These are phyloP conservation scores for Eretmodus cyanostictus DNA, from an alignment of 2,113 vertebrate genomes.

Conservation along the genomic window DNA sequence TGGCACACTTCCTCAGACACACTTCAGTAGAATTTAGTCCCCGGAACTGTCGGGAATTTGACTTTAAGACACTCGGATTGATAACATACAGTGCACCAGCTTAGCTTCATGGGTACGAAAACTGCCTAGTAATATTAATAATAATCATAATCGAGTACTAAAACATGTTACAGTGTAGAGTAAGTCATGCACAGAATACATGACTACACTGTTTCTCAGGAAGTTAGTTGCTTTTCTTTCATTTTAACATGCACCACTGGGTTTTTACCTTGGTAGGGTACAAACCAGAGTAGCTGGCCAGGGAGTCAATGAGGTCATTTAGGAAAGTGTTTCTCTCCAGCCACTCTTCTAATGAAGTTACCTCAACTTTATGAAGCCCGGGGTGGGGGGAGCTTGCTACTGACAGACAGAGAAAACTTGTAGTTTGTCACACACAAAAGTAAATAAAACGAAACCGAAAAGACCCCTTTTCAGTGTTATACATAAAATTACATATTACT, in stretches of 20 bases:
- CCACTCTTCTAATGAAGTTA: neutral
- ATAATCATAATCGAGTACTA: neutral
- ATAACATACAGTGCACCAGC: neutral
- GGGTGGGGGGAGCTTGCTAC: neutral
- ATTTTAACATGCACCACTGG: neutral
- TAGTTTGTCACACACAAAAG: neutral
- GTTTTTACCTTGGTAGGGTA: neutral
- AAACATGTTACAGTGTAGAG: neutral
- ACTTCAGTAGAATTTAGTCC: neutral
- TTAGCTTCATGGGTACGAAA: neutral
- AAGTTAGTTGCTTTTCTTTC: neutral
- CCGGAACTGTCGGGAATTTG: neutral
- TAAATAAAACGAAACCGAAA: neutral
- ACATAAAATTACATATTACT: neutral
- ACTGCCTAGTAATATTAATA: no score
- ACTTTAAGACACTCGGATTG: neutral
- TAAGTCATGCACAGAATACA: neutral
- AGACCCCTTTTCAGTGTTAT: neutral
- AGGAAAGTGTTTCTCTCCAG: neutral
- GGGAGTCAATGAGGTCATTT: fast-evolving
- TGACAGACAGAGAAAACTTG: fast-evolving
- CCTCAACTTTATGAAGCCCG: neutral
- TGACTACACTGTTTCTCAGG: fast-evolving
- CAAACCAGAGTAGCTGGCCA: neutral
- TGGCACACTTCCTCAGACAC: neutral